These are phyloP conservation scores for Euclidia mi DNA, from an alignment of 2,888 invertebrate genomes.

Conservation along the genomic window DNA sequence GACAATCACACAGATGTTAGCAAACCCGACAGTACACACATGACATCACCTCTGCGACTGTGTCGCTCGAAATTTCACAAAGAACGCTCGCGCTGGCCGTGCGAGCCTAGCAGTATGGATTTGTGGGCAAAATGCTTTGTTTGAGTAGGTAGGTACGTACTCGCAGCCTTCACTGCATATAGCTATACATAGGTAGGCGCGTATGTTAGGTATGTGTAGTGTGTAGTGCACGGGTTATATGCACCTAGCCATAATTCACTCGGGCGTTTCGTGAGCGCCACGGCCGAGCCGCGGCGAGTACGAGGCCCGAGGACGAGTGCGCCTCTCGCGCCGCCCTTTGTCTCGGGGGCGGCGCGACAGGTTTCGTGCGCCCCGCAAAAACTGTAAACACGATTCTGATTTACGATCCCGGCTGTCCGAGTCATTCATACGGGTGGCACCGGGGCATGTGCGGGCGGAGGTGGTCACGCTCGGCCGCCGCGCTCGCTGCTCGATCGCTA, in stretches of 20 bases:
- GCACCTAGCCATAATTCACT: conserved; percentile 83
- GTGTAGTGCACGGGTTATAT: conserved; percentile 75
- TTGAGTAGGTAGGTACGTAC: conserved; percentile 85
- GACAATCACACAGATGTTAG: conserved; percentile 84
- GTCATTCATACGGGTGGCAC: conserved; percentile 74
- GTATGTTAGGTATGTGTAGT: conserved; percentile 72
- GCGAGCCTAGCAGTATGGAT: conserved; percentile 76
- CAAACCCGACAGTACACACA: conserved; percentile 68
- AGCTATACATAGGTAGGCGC: conserved; percentile 77
- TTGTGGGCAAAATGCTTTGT: conserved; percentile 88
- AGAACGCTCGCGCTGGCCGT: conserved; percentile 74
- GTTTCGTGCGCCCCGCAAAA: conserved; percentile 80
- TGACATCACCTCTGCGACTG: conserved; percentile 76
- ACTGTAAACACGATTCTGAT: conserved; percentile 87
- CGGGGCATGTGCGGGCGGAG: conserved; percentile 69
- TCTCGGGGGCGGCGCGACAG: conserved; percentile 83
- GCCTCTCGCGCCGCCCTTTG: conserved; percentile 74
- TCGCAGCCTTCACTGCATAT: conserved; percentile 85
- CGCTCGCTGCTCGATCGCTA: conserved; percentile 77
- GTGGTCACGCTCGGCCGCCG: conserved; percentile 87
- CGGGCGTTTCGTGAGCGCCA: conserved; percentile 68
- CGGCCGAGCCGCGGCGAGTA: conserved; percentile 59
- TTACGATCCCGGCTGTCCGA: conserved; percentile 76
- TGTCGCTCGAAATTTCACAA: conserved; percentile 73
- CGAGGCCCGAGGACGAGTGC: conserved; percentile 60